Evolutionary conservation across 2,113 vertebrate genomes (phyloP).

Genomic region (Andinoacara biseriatus): DNA sequence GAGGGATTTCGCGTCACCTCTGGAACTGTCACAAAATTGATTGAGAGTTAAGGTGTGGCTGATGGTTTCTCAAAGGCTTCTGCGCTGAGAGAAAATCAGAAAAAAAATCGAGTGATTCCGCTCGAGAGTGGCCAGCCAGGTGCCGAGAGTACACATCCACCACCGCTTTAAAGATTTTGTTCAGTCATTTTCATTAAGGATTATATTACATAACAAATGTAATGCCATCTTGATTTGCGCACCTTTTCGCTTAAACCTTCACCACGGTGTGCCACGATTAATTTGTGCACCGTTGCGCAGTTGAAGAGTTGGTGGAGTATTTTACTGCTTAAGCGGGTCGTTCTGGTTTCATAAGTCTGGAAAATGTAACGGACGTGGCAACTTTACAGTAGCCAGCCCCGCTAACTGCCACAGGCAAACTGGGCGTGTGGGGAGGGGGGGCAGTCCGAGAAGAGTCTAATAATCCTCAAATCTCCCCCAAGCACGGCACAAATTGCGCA

Average conservation of each 20-base stretch:
- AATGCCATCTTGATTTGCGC: constrained; percentile 47
- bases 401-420: constrained; percentile 67
- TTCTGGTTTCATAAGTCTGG: constrained; percentile 36
- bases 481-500: constrained; percentile 33
- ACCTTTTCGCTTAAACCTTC: constrained; percentile 26
- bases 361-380: constrained; percentile 73
- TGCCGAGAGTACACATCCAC: not conserved
- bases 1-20: constrained; percentile 27
- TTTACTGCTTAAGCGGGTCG: not conserved
- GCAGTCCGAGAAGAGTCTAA: constrained; percentile 38
- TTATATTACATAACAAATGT: constrained; percentile 68
- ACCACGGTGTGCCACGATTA: constrained; percentile 6
- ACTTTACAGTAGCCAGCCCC: constrained; percentile 69
- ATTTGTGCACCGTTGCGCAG: constrained; percentile 27
- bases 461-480: constrained; percentile 33
- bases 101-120: constrained; percentile 34
- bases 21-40: constrained; percentile 71
- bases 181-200: constrained; percentile 42
- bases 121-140: not conserved
- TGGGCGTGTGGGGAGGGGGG: constrained; percentile 72
- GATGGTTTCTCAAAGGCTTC: constrained; percentile 51
- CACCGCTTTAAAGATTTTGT: constrained; percentile 4
- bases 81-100: constrained; percentile 5
- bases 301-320: constrained; percentile 21
- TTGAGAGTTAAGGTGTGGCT: constrained; percentile 86